phyloP scores from a whole-genome alignment of 2,888 invertebrate species.

The Alitta virens region DNA sequence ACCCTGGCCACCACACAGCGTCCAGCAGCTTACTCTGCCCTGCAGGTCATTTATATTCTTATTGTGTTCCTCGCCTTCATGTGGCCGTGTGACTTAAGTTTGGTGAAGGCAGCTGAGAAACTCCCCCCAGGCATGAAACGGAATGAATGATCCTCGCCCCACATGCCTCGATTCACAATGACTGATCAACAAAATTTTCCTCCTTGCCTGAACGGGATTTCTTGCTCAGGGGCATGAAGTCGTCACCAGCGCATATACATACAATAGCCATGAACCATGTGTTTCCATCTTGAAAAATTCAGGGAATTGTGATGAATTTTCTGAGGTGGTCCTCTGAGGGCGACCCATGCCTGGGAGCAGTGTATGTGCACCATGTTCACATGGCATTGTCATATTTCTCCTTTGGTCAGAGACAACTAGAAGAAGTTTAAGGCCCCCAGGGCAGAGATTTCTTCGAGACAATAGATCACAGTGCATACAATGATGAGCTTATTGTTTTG shows the following conservation, averaged over 20 bases:
- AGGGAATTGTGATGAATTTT: not conserved
- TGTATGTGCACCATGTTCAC: too few species aligned
- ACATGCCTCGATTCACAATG: not conserved
- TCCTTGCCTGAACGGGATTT: not conserved
- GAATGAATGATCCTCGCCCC: not conserved
- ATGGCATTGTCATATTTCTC: too few species aligned
- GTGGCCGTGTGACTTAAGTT: not conserved
- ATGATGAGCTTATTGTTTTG: not conserved
- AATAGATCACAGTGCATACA: constrained; percentile 1
- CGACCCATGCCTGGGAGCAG: too few species aligned
- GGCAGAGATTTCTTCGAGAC: not conserved
- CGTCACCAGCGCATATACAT: not conserved
- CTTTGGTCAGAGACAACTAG: not conserved
- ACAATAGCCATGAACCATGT: not conserved
- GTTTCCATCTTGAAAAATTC: not conserved
- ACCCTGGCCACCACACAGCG: too few species aligned
- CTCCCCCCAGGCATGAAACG: not conserved
- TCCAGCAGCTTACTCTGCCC: too few species aligned
- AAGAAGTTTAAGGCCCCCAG: not conserved
- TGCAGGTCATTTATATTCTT: not conserved
- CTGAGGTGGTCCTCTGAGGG: too few species aligned
- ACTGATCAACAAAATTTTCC: not conserved
- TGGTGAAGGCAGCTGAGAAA: not conserved
- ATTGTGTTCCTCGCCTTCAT: not conserved
- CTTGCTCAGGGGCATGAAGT: not conserved